Evolutionary conservation across 2,797 vertebrate genomes (phyloP).

Genomic region (Girardinus metallicus): DNA sequence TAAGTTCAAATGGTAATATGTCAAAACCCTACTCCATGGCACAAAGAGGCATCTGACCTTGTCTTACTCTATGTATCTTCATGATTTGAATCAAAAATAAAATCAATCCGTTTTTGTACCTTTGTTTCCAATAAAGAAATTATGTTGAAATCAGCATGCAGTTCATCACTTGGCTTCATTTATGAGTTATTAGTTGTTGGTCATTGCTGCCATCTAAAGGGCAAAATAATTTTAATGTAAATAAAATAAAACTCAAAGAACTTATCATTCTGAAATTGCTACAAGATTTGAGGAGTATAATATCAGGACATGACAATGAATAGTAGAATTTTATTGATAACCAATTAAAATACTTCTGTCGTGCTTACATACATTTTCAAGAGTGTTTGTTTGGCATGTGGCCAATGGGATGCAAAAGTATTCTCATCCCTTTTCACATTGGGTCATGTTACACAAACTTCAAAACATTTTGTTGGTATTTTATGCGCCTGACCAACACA

Average conservation of each 20-base stretch:
- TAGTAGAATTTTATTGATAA: background rate
- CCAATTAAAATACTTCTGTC: background rate
- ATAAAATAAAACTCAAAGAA: background rate
- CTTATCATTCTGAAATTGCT: background rate
- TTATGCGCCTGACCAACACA: background rate
- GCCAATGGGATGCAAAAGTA: background rate
- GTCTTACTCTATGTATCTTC: background rate
- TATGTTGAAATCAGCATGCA: background rate
- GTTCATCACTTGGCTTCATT: background rate
- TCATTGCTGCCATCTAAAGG: constrained; percentile 63
- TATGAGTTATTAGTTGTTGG: background rate
- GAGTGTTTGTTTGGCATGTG: background rate
- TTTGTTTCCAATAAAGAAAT: constrained; percentile 32
- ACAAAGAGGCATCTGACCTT: background rate
- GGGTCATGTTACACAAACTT: background rate
- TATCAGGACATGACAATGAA: background rate
- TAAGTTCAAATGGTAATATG: constrained; percentile 11
- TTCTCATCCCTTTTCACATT: background rate
- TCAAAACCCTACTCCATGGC: constrained; percentile 4
- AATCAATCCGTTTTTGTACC: constrained; percentile 1
- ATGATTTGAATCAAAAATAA: background rate
- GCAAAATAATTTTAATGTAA: background rate
- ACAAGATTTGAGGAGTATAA: background rate
- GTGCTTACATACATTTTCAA: background rate
- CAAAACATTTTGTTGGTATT: background rate